phyloP scores from a whole-genome alignment of 2,113 vertebrate species.

The Callaeas wilsoni region DNA sequence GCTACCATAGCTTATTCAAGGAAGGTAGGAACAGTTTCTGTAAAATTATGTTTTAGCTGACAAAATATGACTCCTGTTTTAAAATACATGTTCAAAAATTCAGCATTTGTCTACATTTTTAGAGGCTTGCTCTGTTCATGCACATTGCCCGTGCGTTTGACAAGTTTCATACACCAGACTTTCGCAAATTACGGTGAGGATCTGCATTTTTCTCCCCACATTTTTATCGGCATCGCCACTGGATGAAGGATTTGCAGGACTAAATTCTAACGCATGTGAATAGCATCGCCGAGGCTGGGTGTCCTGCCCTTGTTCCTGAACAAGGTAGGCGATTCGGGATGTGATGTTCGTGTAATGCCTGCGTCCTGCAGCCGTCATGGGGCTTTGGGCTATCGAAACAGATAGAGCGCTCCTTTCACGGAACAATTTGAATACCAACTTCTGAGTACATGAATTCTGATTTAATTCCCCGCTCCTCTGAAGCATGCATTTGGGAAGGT shows the following conservation, averaged over 20 bases:
- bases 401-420: neutral
- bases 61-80: neutral
- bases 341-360: neutral
- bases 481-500: neutral
- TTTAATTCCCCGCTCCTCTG: neutral
- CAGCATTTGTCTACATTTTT: neutral
- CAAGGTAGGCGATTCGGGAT: neutral
- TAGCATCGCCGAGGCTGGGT: fast-evolving
- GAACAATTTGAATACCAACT: neutral
- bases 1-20: neutral
- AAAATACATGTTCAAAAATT: neutral
- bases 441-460: neutral
- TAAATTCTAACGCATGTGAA: fast-evolving
- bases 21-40: neutral
- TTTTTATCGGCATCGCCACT: neutral
- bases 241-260: neutral
- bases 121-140: neutral
- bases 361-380: neutral
- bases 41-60: neutral
- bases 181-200: fast-evolving
- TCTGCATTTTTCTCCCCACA: neutral
- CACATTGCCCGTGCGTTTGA: fast-evolving
- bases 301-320: neutral
- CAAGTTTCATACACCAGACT: neutral
- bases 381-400: neutral